A percentile compares a stretch with the other conserved stretches of the same genome.
Conservation (phyloP, 1,140 invertebrate genomes). For the Rhizoglyphus robini region DNA sequence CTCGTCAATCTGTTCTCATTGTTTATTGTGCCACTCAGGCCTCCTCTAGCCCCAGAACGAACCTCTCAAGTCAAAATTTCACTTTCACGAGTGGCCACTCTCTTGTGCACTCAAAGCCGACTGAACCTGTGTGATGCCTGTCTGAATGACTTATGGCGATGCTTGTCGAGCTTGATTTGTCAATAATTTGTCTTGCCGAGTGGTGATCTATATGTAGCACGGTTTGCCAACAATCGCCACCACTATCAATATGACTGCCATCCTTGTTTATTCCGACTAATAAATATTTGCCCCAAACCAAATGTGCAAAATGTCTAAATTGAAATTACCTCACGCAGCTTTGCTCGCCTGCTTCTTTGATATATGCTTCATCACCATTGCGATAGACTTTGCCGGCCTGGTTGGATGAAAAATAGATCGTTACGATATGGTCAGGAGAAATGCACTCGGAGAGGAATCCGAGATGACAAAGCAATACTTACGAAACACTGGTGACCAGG, state of each 20-base stretch:
- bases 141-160: not conserved
- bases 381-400: conserved; percentile 46
- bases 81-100: not conserved
- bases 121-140: not conserved
- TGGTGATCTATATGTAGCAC: not conserved
- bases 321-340: conserved; percentile 40
- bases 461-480: conserved; percentile 24
- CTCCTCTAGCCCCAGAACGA: not conserved
- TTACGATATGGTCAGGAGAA: not conserved
- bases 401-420: not conserved
- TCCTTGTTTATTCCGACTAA: not conserved
- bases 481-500: conserved; percentile 54
- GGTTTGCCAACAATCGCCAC: not conserved
- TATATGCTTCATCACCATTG: conserved; percentile 46
- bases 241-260: not conserved
- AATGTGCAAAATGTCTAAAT: conserved; percentile 11
- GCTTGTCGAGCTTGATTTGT: not conserved
- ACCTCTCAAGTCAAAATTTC: not conserved
- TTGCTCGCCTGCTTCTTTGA: conserved; percentile 50
- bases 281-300: not conserved
- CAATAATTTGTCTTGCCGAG: conserved; percentile 2
- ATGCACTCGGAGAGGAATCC: conserved; percentile 10
- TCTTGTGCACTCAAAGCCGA: not conserved
- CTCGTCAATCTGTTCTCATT: not conserved
- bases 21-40: not conserved